Percentiles rank a stretch among this genome's conserved stretches.
phyloP scores from a whole-genome alignment of 1,140 invertebrate species.

The Anastrepha obliqua region DNA sequence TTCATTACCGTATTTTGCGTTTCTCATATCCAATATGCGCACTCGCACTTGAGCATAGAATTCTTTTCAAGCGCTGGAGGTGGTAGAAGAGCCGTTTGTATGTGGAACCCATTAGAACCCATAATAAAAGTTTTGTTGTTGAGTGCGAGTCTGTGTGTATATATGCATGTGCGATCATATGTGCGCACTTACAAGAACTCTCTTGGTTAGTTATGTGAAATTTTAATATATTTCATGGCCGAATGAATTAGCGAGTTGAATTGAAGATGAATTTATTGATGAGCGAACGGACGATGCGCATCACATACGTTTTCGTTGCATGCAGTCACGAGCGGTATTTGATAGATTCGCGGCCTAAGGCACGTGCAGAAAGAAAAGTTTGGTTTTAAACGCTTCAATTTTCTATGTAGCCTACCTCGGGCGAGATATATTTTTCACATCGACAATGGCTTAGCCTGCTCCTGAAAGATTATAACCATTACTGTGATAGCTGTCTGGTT shows the following conservation, averaged over 20 bases:
- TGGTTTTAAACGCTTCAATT: no score
- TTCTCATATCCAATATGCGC: slow-evolving; percentile 16
- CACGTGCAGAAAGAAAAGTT: no score
- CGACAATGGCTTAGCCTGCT: no score
- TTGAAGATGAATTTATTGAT: slow-evolving; percentile 50
- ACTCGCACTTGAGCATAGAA: slow-evolving; percentile 20
- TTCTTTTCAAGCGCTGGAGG: background rate
- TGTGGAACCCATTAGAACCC: slow-evolving; percentile 1
- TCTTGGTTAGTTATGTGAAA: slow-evolving; percentile 50
- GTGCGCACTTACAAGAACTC: slow-evolving; percentile 31
- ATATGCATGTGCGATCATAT: background rate
- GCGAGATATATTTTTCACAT: no score
- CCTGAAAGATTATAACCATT: no score
- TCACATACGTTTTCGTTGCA: no score
- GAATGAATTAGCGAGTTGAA: slow-evolving; percentile 50
- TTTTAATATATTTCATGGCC: slow-evolving; percentile 51
- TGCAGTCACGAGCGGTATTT: no score
- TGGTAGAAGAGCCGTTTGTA: background rate
- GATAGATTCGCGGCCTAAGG: no score
- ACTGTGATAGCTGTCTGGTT: no score
- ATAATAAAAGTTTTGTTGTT: background rate
- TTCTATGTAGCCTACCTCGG: no score
- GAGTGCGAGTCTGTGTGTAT: background rate
- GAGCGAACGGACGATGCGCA: background rate
- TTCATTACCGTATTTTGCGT: background rate